Base-by-base conservation (phyloP, 2,797 vertebrate species). In the Apogon talboti region DNA sequence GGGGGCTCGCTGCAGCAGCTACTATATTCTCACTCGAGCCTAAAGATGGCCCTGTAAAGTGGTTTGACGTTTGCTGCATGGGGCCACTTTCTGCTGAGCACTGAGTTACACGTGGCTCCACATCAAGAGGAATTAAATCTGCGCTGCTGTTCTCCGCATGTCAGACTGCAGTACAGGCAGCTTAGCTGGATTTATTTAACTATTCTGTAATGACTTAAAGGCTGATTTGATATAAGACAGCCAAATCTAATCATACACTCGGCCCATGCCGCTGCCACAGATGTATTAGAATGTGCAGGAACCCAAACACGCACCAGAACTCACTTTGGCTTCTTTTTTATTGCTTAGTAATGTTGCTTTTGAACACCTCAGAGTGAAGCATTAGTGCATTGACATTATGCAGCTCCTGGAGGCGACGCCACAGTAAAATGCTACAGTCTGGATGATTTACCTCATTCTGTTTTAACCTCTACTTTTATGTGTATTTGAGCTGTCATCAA, bases 21-120 rank as follows among this genome's bases (percentile, higher is more conserved):
- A 53, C 59, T 21, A 16, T 2, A 11, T 45, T 48, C 80, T 51
- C 71, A 4, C 57, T 66, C 33, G 12, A 71, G 70, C 66, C 72
- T 21, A 6, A 62, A 18, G 50, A 66, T 7, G 76, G 71, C 74
- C 76, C 71, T 13, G 57, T n/a, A 58, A 71, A 77, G 78, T 66
- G 83, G 59, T 73, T 60, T 2, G 57, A 71, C 37, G 76, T 70
- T 56, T 75, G 78, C 79, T 82, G 81, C 81, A 79, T 42, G 83
- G 85, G 82, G 79, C 81, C 80, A 73, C 85, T 89, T 90, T 91
- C 71, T 92, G 90, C 90, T 90, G 90, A 92, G 86, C 71, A 77
- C 56, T 3, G 68, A 83, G 65, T 91, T 91, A 46, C 86, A 88
- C 83, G 50, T 69, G 84, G 86, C 82, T 84, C 79, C 77, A 84